Base-by-base conservation (phyloP, 1,140 invertebrate genomes). In the Philopotamus ludificatus region DNA sequence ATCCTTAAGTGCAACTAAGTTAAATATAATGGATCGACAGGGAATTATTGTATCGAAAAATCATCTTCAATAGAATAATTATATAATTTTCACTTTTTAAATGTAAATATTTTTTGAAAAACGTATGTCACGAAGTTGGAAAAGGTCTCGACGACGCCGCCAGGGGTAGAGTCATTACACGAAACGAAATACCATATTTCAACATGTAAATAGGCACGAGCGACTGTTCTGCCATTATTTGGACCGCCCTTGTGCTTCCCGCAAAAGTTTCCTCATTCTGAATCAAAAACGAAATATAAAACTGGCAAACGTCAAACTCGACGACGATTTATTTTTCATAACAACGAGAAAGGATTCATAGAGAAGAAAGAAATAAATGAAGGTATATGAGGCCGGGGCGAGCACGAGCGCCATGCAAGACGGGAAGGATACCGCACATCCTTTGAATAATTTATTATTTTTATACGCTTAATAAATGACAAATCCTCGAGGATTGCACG, bases 301-400 rank as follows among this genome's bases (percentile, higher is more conserved):
- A 60, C 42, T 47, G 57, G 57, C 22, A 47, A 47, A 60, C 57
- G 57, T 60, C 57, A 60, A 60, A 60, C 57, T 23, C 22, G 57
- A 60, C 57, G 42, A 60, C 57, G 57, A 60, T 60, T 60, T 60
- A 60, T 60, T 60, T 47, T 60, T 60, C 57, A 47, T 60, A 60
- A 60, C 57, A 34, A 47, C 42, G 42, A 47, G 23, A 60, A 60
- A 47, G 57, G 57, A 60, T 60, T 60, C 57, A 60, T n/a, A n/a
- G n/a, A 20, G 55, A 2, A 41, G 55, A 58, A 58, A 58, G 55
- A 58, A 58, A 58, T 58, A 58, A 58, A 58, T 58, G 55, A 58
- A 58, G 41, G 55, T 58, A 58, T 44, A 58, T 22, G 39, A 58
- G 16, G 55, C 55, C 12, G 34, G 26, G 1, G 18, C 47, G 22